These are phyloP conservation scores for Tursiops truncatus DNA, from an alignment of 2,113 vertebrate genomes.

Conservation along the genomic window DNA sequence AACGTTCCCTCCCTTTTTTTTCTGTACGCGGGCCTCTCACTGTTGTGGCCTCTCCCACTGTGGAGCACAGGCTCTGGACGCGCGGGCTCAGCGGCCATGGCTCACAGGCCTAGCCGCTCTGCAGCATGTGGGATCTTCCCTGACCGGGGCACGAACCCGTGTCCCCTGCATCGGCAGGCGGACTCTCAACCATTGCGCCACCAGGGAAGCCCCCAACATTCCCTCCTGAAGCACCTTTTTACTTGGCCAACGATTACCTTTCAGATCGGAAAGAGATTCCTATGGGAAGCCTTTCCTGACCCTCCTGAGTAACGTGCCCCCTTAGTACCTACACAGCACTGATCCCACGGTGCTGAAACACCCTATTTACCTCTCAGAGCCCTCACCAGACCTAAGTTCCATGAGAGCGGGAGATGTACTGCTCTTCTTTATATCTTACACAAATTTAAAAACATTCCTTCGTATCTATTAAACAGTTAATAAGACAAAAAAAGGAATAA, in stretches of 20 bases:
- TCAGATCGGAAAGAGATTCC: background rate
- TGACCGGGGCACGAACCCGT: too few species aligned
- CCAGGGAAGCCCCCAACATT: background rate
- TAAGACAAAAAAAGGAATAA: background rate
- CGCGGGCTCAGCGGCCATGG: too few species aligned
- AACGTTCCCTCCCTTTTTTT: background rate
- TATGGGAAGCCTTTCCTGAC: background rate
- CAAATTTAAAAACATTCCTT: background rate
- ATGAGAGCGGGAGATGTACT: background rate
- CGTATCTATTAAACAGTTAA: background rate
- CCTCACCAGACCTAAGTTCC: background rate
- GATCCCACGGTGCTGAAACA: rapidly evolving
- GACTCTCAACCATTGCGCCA: too few species aligned
- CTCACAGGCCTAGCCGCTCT: too few species aligned
- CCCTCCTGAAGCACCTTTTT: background rate
- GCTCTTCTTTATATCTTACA: background rate
- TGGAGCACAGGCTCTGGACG: too few species aligned
- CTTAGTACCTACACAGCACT: background rate
- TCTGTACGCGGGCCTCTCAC: too few species aligned
- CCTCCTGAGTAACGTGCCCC: too few species aligned
- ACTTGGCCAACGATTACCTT: background rate
- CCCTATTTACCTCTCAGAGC: background rate
- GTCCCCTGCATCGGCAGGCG: too few species aligned
- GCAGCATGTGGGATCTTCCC: too few species aligned
- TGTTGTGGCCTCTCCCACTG: too few species aligned